Evolutionary conservation across 2,888 invertebrate species (phyloP).

Genomic region (Pseudococcus viburni): DNA sequence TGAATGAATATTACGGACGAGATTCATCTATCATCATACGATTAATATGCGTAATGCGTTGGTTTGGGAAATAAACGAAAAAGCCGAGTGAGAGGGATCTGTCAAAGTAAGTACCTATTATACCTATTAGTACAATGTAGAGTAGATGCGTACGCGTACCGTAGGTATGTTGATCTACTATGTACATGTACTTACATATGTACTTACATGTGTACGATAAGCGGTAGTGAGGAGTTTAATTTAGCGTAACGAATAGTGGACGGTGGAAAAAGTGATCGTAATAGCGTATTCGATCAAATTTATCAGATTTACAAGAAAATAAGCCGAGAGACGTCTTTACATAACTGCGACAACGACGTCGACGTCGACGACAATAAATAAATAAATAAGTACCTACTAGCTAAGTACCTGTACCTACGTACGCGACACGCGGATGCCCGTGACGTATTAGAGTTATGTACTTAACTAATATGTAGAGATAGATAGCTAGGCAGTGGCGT

Average conservation of each 20-base stretch:
- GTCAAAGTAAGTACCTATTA: no score
- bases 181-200: no score
- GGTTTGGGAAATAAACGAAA: background rate
- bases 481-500: no score
- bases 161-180: no score
- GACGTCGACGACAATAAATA: background rate
- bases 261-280: background rate
- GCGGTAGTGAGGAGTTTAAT: slow-evolving; percentile 4
- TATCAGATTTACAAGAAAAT: background rate
- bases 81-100: background rate
- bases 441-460: background rate
- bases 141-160: no score
- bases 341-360: background rate
- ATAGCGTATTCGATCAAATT: background rate
- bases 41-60: background rate
- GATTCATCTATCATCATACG: no score
- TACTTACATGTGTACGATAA: background rate
- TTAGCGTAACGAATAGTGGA: slow-evolving; percentile 11
- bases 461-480: no score
- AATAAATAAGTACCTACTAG: no score
- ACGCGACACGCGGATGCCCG: slow-evolving; percentile 1
- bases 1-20: no score
- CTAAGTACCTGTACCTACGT: background rate
- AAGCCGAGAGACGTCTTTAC: background rate
- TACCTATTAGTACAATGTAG: no score